phyloP scores from a whole-genome alignment of 2,797 vertebrate genomes.

The Lagocephalus sceleratus region DNA sequence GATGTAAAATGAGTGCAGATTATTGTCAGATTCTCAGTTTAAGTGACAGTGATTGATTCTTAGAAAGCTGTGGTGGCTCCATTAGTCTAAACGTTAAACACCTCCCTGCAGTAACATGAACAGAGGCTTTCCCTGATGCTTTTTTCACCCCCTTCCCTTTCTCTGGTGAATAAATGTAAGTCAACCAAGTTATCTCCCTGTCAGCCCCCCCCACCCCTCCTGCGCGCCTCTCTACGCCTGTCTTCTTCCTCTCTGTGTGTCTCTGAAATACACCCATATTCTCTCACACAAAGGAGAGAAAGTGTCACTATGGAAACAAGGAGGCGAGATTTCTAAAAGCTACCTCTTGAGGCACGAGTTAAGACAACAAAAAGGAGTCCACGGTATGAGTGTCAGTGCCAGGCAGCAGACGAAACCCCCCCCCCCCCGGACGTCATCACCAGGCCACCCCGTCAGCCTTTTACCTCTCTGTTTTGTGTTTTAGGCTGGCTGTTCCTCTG shows the following conservation, averaged over 20 bases:
- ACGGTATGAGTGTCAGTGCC: slow-evolving; percentile 67
- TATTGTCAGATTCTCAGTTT: slow-evolving; percentile 24
- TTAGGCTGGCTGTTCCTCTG: slow-evolving; percentile 19
- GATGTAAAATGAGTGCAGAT: slow-evolving; percentile 2
- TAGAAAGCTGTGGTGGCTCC: slow-evolving; percentile 26
- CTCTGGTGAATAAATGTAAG: slow-evolving; percentile 68
- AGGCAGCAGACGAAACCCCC: slow-evolving; percentile 48
- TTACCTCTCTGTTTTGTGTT: slow-evolving; percentile 20
- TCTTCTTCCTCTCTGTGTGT: slow-evolving; percentile 58
- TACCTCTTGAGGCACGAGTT: slow-evolving; percentile 79
- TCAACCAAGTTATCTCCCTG: slow-evolving; percentile 68
- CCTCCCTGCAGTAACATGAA: slow-evolving; percentile 31
- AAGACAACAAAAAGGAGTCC: slow-evolving; percentile 77
- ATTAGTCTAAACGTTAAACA: slow-evolving; percentile 48
- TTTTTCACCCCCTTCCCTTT: slow-evolving; percentile 33
- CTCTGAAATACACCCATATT: slow-evolving; percentile 63
- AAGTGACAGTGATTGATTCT: slow-evolving; percentile 37
- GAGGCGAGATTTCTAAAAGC: slow-evolving; percentile 82
- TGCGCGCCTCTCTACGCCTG: slow-evolving; percentile 46
- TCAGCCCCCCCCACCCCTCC: slow-evolving; percentile 45
- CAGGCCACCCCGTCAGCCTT: slow-evolving; percentile 40
- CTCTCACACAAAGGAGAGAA: slow-evolving; percentile 73
- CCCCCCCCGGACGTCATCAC: slow-evolving; percentile 47
- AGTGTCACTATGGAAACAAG: slow-evolving; percentile 86
- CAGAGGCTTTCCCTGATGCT: slow-evolving; percentile 41